These are phyloP conservation scores for Thamnaconus septentrionalis DNA, from an alignment of 2,113 vertebrate species.

Conservation along the genomic window DNA sequence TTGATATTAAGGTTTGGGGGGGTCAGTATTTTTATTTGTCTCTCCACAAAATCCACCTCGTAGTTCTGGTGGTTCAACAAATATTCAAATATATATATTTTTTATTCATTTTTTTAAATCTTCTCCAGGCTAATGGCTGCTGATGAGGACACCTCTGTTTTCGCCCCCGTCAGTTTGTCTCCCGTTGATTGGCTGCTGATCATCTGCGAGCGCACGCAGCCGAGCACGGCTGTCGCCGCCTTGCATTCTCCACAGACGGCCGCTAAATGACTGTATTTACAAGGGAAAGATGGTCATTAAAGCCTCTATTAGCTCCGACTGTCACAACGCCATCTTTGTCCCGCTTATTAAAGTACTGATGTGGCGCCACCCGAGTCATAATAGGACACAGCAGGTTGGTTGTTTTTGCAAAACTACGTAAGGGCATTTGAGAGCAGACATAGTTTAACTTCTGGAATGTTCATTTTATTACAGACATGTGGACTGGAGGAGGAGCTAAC, in stretches of 20 bases:
- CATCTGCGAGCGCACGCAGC: constrained; percentile 2
- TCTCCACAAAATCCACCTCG: no score
- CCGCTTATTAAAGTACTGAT: constrained; percentile 7
- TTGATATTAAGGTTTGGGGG: not conserved
- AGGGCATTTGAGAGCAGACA: no score
- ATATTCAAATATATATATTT: no score
- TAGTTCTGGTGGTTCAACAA: not conserved
- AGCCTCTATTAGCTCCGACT: constrained; percentile 2
- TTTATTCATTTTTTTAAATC: no score
- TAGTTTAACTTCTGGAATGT: no score
- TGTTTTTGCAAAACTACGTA: no score
- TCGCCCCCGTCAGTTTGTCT: not conserved
- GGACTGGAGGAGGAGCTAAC: no score
- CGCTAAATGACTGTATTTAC: not conserved
- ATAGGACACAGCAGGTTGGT: not conserved
- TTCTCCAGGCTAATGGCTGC: no score
- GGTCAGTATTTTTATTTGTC: not conserved
- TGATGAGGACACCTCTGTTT: not conserved
- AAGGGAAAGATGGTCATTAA: constrained; percentile 2
- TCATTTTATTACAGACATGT: no score
- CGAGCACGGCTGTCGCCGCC: not conserved
- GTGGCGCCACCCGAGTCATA: constrained; percentile 6
- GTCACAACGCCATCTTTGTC: not conserved
- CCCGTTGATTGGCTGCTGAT: not conserved
- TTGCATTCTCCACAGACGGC: not conserved